Evolutionary conservation across 2,113 vertebrate genomes (phyloP).

Genomic region (Catharus bicknelli): DNA sequence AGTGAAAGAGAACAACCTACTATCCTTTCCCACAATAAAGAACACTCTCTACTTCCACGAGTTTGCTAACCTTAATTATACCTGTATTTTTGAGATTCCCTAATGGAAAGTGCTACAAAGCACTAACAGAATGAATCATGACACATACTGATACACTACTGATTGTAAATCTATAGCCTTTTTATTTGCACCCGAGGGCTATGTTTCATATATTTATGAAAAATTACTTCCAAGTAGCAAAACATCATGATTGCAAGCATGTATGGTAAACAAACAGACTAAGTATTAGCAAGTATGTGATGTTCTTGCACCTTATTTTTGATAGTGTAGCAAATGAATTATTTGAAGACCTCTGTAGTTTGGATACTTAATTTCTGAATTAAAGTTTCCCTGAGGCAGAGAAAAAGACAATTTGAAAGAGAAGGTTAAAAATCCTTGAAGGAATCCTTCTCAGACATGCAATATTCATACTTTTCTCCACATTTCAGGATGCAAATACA

Average conservation of each 20-base stretch:
- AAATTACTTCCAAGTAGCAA: constrained; percentile 13
- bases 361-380: not conserved
- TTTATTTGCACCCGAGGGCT: not conserved
- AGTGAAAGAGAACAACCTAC: not conserved
- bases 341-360: not conserved
- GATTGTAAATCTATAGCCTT: constrained; percentile 28
- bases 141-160: constrained; percentile 26
- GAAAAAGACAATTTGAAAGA: not conserved
- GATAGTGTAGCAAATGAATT: not conserved
- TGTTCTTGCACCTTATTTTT: not conserved
- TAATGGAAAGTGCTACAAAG: constrained; percentile 26
- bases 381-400: not conserved
- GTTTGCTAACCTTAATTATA: constrained; percentile 35
- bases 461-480: not conserved
- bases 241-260: not conserved
- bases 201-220: not conserved
- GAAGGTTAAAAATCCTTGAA: not conserved
- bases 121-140: constrained; percentile 25
- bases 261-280: not conserved
- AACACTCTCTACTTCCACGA: not conserved
- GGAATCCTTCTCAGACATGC: not conserved
- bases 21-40: not conserved
- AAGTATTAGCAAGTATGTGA: not conserved
- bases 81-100: constrained; percentile 8
- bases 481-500: not conserved